Evolutionary conservation across 2,797 vertebrate genomes (phyloP), one percentile per base, ranked within the genome.

Genomic region (Moxostoma hubbsi): DNA sequence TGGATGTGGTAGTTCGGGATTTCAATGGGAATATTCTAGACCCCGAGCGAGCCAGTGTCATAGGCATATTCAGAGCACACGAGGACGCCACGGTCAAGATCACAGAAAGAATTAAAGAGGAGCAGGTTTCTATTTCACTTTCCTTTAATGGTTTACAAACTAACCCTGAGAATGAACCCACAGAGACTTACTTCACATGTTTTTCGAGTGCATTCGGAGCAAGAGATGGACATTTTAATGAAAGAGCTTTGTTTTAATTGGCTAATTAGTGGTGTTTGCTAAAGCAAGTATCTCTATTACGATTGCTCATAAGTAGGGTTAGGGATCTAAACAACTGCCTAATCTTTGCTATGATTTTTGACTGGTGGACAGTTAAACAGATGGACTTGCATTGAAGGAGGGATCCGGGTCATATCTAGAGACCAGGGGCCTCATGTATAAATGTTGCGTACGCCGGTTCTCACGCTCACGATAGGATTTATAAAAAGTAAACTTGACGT

Each of bases 1-100:
- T 99, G 9, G 97, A 99, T 89, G 93, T 96, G 64, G 97, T 95
- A 84, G 98, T 99, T 57, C 92, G 98, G 83, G 98, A 99, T 62
- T 94, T 95, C 16, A 92, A 98, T 10, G 98, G 96, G 13, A 99
- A 98, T 91, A 99, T 98, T 83, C 85, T 99, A 89, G 97, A 99
- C 74, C 98, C 98, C 0, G 98, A 98, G 67, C 93, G 92, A 75
- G 96, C 96, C 70, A 98, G 94, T 13, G 94, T 99, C 85, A 98
- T 99, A 88, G 99, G 96, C 85, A 90, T 99, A 61, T 99, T 99
- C 84, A 93, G 95, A 54, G 98, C 98, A 9, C 98, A 99, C 0
- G 95, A 98, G 84, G 94, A 95, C 55, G 97, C 98, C 0, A 96
- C 96, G 0, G 77, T 93, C 67, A 98, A 97, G 92, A 95, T 99